Base-by-base conservation (phyloP, 2,797 vertebrate genomes). In the Pterois miles region DNA sequence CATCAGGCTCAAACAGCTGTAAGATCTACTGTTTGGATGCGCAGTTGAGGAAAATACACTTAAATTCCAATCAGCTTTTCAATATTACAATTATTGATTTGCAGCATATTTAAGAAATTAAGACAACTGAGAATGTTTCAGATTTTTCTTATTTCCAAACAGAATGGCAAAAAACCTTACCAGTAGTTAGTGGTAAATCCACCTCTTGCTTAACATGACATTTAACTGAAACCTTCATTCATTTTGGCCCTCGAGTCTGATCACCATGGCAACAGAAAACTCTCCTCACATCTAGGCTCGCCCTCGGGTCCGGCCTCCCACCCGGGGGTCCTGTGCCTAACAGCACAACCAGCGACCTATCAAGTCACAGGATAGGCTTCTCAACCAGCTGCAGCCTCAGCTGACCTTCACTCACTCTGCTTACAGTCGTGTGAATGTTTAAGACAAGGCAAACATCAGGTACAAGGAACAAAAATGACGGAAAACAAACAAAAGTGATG, bases 351-450 rank as follows among this genome's bases (percentile, higher is more conserved):
- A 74, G 75, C 62, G 72, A 67, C 86, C 78, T 81, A 77, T 90
- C 82, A 89, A 87, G 85, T 90, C 79, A 68, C 75, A 88, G 89
- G 83, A 89, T 80, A 87, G 85, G 89, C 82, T 84, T 86, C 86
- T 77, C 16, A 81, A 84, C 29, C 83, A 79, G 74, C 75, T 78
- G 70, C 76, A 71, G 71, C 57, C 57, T 65, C 56, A 76, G 59
- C 79, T 66, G 69, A 88, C 58, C 75, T 64, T 64, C 27, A 4
- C 68, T 70, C 76, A 34, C 62, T 71, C 58, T 46, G 46, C 40
- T 73, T 67, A 54, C 59, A 81, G 57, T 54, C 29, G 18, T 29
- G 63, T 76, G 52, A 64, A 80, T 23, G 14, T 22, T 38, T 46
- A 66, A 81, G 72, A 77, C 68, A 66, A 81, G 52, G 59, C 54